Evolutionary conservation across 1,140 invertebrate species (phyloP), one percentile per base, ranked within the genome.

Genomic region (Tetranychus urticae): DNA sequence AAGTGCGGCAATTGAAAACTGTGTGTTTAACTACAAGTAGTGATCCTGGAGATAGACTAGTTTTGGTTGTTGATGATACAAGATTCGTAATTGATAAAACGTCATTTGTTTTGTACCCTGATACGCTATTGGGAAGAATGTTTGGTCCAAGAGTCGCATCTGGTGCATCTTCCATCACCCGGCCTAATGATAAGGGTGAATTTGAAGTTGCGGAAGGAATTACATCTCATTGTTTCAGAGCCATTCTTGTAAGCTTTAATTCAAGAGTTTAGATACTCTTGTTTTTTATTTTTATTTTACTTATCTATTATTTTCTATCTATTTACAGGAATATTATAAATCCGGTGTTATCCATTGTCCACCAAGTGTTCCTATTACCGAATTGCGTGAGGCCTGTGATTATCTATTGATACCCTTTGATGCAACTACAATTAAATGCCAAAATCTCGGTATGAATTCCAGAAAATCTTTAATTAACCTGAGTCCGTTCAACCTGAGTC

Each of bases 171-270:
- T 86, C 88, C 54, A 77, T 93, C 58, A 86, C 86, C 0, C 83
- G 90, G 69, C 82, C 89, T 1, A 98, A 97, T 73, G 89, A 96
- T 65, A 75, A 88, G 10, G 92, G 94, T 2, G 96, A 99, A 73
- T 97, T 86, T 73, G 88, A 97, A 69, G 86, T 98, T 34, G 92
- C 91, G n/a, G 93, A 98, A 64, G 96, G 94, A 1, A 89, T 98
- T 64, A 90, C 91, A 0, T 86, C 93, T 0, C 84, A 86, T 50
- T 84, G 97, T 3, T 99, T 99, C 70, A 77, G 91, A 52, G 85
- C 90, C 0, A 92, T 99, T 68, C 74, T 99, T 67, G 77, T 78
- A 69, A 69, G 70, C 67, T 46, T 62, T 12, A n/a, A 48, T 47
- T 5, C 10, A 48, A 34, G 34, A 35, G 13, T 10, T 6, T 36